phyloP scores from a whole-genome alignment of 2,888 invertebrate species.

The Drosophila paracracens region DNA sequence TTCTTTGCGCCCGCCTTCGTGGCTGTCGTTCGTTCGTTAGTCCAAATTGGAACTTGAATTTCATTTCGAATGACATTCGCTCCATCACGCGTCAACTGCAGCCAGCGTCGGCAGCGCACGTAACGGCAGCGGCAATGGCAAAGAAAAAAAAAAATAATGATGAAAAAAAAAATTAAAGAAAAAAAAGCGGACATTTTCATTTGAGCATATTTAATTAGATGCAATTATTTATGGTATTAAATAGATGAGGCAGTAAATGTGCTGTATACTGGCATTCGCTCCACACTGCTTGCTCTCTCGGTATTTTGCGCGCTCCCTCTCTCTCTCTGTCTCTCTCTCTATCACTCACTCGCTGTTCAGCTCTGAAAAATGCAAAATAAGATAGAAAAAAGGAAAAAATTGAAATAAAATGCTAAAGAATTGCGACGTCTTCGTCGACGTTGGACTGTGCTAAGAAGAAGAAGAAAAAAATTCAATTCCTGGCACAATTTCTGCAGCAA shows the following conservation, averaged over 20 bases:
- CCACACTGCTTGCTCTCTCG: slow-evolving; percentile 1
- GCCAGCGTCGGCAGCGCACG: slow-evolving; percentile 72
- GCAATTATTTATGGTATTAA: slow-evolving; percentile 85
- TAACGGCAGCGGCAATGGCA: slow-evolving; percentile 35
- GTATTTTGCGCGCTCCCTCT: background rate
- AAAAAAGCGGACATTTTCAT: slow-evolving; percentile 83
- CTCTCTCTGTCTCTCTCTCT: slow-evolving; percentile 10
- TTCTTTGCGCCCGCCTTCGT: slow-evolving; percentile 32
- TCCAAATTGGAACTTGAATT: slow-evolving; percentile 84
- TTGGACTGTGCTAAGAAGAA: slow-evolving; percentile 50
- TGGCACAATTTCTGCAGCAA: slow-evolving; percentile 75
- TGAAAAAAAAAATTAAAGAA: slow-evolving; percentile 23
- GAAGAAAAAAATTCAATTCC: slow-evolving; percentile 69
- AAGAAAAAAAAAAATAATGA: slow-evolving; percentile 7
- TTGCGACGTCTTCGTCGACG: slow-evolving; percentile 73
- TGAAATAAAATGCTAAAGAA: slow-evolving; percentile 83
- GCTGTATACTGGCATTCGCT: slow-evolving; percentile 67
- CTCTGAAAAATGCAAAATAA: slow-evolving; percentile 57
- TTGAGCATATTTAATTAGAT: slow-evolving; percentile 85
- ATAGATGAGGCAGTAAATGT: slow-evolving; percentile 85
- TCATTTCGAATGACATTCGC: slow-evolving; percentile 85
- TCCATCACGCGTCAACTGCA: slow-evolving; percentile 85
- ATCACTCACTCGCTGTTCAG: slow-evolving; percentile 13
- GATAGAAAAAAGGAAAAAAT: slow-evolving; percentile 73
- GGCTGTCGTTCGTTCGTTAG: slow-evolving; percentile 53